Percentiles rank a stretch among this genome's conserved stretches.
These are phyloP conservation scores for Pangasianodon hypophthalmus DNA, from an alignment of 2,113 vertebrate genomes.

Conservation along the genomic window DNA sequence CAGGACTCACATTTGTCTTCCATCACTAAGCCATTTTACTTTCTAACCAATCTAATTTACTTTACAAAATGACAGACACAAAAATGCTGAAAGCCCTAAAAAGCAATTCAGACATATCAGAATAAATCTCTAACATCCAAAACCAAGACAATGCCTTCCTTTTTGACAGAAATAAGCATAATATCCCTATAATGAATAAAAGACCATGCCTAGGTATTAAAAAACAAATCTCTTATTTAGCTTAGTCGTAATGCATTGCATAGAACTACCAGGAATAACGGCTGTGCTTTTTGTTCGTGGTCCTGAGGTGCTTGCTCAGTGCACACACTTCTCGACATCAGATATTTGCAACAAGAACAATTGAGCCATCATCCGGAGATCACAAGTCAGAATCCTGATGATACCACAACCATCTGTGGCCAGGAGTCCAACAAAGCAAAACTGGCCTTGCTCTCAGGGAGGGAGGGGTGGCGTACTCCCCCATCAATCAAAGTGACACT, in stretches of 20 bases:
- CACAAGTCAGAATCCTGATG: neutral
- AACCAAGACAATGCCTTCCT: neutral
- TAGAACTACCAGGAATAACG: neutral
- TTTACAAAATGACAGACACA: neutral
- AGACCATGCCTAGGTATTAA: neutral
- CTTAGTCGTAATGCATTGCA: neutral
- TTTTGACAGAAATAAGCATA: neutral
- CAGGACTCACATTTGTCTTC: neutral
- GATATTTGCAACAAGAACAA: neutral
- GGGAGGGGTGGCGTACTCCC: neutral
- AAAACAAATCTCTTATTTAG: neutral
- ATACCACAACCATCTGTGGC: too few relatives aligned
- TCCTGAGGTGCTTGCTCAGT: neutral
- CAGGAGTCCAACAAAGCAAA: too few relatives aligned
- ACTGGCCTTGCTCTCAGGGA: too few relatives aligned
- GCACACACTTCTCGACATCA: neutral
- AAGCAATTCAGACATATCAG: neutral
- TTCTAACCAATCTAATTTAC: neutral
- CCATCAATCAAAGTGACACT: neutral
- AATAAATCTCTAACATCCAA: neutral
- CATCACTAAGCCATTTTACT: neutral
- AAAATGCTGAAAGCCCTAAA: neutral
- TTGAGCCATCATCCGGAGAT: neutral
- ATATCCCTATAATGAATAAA: neutral
- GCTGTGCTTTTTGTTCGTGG: neutral